A percentile compares a stretch with the other conserved stretches of the same genome.
Evolutionary conservation across 2,888 invertebrate genomes (phyloP).

Genomic region (Venusia cambrica): DNA sequence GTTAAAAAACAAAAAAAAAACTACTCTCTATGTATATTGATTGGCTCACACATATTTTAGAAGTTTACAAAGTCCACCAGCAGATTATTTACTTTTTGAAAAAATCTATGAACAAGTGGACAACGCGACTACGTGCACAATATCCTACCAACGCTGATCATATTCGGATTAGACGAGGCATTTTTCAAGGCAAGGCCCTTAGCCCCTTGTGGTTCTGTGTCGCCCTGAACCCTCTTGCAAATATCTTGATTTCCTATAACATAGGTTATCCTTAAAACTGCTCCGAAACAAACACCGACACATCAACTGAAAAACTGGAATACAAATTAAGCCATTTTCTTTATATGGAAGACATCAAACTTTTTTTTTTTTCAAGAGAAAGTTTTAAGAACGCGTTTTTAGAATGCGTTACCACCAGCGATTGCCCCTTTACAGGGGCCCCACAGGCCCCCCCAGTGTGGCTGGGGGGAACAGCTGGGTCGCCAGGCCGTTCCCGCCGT

Average conservation of each 20-base stretch:
- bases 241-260: background rate
- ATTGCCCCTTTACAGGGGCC: too few species aligned
- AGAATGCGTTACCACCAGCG: too few species aligned
- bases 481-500: too few species aligned
- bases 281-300: too few species aligned
- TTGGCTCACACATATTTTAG: background rate
- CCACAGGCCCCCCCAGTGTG: too few species aligned
- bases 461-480: too few species aligned
- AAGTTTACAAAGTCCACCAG: background rate
- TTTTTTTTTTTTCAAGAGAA: too few species aligned
- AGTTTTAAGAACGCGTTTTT: too few species aligned
- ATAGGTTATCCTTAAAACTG: background rate
- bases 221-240: background rate
- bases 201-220: background rate
- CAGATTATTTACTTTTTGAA: background rate
- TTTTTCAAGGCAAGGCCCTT: background rate
- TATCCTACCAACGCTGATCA: background rate
- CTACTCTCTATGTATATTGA: too few species aligned
- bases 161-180: background rate
- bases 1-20: too few species aligned
- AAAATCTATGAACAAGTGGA: background rate
- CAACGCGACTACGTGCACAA: background rate
- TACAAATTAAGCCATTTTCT: background rate
- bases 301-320: too few species aligned
- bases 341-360: background rate